Percentiles rank a stretch among this genome's conserved stretches.
phyloP scores from a whole-genome alignment of 1,140 invertebrate genomes.

The Cepaea nemoralis region DNA sequence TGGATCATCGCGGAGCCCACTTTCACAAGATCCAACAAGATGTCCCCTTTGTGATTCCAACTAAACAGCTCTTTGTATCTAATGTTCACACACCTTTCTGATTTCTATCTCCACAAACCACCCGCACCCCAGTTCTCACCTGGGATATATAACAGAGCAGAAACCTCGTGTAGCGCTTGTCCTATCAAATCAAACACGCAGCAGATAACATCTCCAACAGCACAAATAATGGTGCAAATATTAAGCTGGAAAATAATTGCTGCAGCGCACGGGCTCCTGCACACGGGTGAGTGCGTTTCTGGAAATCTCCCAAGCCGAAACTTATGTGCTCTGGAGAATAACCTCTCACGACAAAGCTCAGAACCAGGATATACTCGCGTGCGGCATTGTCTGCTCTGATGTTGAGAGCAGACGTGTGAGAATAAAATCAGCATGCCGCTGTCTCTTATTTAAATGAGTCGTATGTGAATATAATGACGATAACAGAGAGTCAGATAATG shows the following conservation, averaged over 20 bases:
- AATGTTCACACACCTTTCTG: not conserved
- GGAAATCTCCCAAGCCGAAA: not conserved
- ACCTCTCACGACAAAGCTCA: not conserved
- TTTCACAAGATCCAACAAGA: not conserved
- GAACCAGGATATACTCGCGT: not conserved
- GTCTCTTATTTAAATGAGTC: not conserved
- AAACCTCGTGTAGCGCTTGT: not conserved
- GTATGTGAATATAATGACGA: not conserved
- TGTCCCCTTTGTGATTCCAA: not conserved
- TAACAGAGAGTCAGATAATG: not conserved
- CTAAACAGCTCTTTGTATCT: not conserved
- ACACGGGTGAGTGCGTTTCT: not conserved
- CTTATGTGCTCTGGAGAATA: not conserved
- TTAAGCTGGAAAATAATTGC: not conserved
- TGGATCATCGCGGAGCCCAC: not conserved
- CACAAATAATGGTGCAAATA: not conserved
- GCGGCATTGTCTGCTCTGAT: not conserved
- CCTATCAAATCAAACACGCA: not conserved
- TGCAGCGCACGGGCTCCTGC: not conserved
- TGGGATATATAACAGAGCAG: not conserved
- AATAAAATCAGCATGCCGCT: not conserved
- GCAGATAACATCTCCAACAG: not conserved
- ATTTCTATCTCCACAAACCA: not conserved
- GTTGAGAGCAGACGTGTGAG: not conserved
- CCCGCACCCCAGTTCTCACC: not conserved